Conservation (phyloP, 2,113 vertebrate genomes). For the Syrrhaptes paradoxus region DNA sequence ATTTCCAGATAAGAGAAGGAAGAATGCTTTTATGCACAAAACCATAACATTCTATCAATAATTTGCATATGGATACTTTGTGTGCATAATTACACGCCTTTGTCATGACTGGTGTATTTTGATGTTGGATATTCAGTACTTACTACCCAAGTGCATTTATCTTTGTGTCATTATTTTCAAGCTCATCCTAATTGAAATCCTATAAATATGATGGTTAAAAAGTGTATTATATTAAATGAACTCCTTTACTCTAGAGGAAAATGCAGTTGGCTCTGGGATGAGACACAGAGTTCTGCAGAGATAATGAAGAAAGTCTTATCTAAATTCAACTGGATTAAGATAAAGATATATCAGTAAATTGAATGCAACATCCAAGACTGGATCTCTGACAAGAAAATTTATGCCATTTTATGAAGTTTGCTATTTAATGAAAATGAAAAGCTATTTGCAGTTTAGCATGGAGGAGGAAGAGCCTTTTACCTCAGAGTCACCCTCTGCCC, state of each 20-base stretch:
- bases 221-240: not conserved
- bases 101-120: not conserved
- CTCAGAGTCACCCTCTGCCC: not conserved
- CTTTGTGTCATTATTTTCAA: not conserved
- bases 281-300: not conserved
- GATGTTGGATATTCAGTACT: not conserved
- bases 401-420: not conserved
- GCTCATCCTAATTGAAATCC: not conserved
- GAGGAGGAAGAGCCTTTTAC: not conserved
- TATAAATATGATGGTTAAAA: not conserved
- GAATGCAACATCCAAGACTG: not conserved
- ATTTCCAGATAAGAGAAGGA: slow-evolving; percentile 8
- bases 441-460: not conserved
- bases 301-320: not conserved
- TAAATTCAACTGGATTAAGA: slow-evolving; percentile 8
- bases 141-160: not conserved
- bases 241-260: not conserved
- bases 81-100: not conserved
- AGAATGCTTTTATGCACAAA: not conserved
- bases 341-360: not conserved
- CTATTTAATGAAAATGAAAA: not conserved
- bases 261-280: not conserved
- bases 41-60: not conserved
- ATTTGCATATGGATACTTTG: not conserved
- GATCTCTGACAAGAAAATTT: not conserved